A percentile compares a stretch with the other conserved stretches of the same genome.
Evolutionary conservation across 2,797 vertebrate genomes (phyloP).

Genomic region (Artibeus jamaicensis): DNA sequence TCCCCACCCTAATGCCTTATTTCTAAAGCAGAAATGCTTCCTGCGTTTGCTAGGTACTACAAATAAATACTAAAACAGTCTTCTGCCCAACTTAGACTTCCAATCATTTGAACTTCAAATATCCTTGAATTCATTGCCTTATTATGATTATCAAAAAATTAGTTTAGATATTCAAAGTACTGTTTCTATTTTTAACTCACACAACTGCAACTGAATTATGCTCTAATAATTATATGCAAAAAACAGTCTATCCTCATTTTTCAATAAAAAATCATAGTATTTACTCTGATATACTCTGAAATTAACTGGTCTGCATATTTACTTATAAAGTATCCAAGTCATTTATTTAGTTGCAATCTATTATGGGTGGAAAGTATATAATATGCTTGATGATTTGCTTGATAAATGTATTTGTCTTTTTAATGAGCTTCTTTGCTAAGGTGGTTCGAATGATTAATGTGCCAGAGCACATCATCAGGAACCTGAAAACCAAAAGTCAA

Average conservation of each 20-base stretch:
- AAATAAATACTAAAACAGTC: not conserved
- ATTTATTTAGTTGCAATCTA: conserved; percentile 73
- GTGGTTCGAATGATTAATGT: conserved; percentile 71
- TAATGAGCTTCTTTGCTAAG: conserved; percentile 78
- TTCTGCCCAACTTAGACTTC: not conserved
- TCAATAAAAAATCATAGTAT: conserved; percentile 29
- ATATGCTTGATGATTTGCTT: conserved; percentile 77
- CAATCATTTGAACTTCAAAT: not conserved
- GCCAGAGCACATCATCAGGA: conserved; percentile 73
- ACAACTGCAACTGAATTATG: conserved; percentile 10
- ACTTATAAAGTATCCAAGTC: conserved; percentile 61
- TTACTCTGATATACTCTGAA: too few species aligned
- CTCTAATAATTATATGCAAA: conserved; percentile 26
- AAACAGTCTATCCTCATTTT: not conserved
- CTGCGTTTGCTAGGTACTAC: not conserved
- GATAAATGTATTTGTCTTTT: conserved; percentile 82
- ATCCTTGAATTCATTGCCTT: not conserved
- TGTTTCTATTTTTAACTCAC: conserved; percentile 35
- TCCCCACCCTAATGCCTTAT: not conserved
- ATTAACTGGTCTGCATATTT: conserved; percentile 62
- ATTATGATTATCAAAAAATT: not conserved
- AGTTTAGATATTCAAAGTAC: not conserved
- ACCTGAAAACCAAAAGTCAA: conserved; percentile 83
- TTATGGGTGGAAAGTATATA: conserved; percentile 72
- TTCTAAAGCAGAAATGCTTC: not conserved